Percentiles rank a stretch among this genome's conserved stretches.
phyloP scores from a whole-genome alignment of 2,888 invertebrate species.

The Tenthredo amoena region DNA sequence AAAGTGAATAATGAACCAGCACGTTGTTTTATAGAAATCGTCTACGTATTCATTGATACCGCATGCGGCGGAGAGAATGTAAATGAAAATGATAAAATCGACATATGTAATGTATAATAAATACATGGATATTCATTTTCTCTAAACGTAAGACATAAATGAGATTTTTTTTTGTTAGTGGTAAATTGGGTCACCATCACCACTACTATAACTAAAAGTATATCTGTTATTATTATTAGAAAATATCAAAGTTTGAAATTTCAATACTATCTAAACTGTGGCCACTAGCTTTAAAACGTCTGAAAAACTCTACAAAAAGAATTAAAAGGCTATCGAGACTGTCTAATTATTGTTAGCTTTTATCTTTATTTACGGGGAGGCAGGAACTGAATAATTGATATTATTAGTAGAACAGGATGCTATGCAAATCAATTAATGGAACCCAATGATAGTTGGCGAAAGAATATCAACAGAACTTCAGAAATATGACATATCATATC shows the following conservation, averaged over 20 bases:
- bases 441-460: conserved; percentile 64
- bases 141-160: not conserved
- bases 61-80: conserved; percentile 9
- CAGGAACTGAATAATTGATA: conserved; percentile 64
- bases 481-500: conserved; percentile 65
- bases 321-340: not conserved
- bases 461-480: conserved; percentile 61
- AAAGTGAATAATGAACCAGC: not conserved
- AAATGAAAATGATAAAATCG: conserved; percentile 34
- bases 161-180: conserved; percentile 27
- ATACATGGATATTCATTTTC: conserved; percentile 5
- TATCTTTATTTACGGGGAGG: not conserved
- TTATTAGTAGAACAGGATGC: conserved; percentile 61
- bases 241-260: conserved; percentile 28
- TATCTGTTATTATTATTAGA: conserved; percentile 4
- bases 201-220: conserved; percentile 35
- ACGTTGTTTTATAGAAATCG: not conserved
- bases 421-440: conserved; percentile 61
- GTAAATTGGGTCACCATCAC: conserved; percentile 33
- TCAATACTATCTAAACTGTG: conserved; percentile 3
- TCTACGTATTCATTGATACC: not conserved
- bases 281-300: not conserved
- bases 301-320: not conserved
- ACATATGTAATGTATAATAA: conserved; percentile 13
- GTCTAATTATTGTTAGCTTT: not conserved